Conservation (phyloP, 2,888 invertebrate species). For the Acanthosepion esculentum region DNA sequence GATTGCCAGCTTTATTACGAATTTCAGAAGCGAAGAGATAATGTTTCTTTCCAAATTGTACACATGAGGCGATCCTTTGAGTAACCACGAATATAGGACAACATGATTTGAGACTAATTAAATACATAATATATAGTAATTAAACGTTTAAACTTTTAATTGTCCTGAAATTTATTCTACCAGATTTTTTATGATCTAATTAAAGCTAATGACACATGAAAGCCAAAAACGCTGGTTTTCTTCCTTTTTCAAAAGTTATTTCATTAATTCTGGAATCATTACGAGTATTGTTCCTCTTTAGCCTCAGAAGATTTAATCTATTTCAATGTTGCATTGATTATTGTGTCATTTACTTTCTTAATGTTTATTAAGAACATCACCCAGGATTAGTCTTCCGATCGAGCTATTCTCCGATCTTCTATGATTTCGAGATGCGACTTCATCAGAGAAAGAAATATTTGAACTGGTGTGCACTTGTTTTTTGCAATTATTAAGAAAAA, state of each 20-base stretch:
- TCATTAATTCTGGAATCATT: too few relatives aligned
- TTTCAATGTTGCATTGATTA: neutral
- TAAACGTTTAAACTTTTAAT: neutral
- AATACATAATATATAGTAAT: neutral
- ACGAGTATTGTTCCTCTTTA: neutral
- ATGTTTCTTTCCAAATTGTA: neutral
- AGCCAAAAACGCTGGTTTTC: neutral
- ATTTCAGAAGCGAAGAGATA: too few relatives aligned
- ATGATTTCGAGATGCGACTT: too few relatives aligned
- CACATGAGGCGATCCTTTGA: neutral
- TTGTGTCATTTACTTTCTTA: neutral
- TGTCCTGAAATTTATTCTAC: neutral
- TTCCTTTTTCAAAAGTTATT: neutral
- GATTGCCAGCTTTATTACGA: too few relatives aligned
- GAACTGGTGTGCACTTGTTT: too few relatives aligned
- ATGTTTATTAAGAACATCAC: too few relatives aligned
- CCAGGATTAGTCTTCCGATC: too few relatives aligned
- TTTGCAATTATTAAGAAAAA: too few relatives aligned
- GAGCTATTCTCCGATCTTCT: too few relatives aligned
- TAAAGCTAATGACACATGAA: neutral
- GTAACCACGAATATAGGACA: neutral
- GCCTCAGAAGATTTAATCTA: neutral
- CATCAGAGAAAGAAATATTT: too few relatives aligned
- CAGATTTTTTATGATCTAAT: neutral
- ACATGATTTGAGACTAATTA: neutral